Conservation (phyloP, 1,140 invertebrate genomes). For the Lasaia peninsularis region DNA sequence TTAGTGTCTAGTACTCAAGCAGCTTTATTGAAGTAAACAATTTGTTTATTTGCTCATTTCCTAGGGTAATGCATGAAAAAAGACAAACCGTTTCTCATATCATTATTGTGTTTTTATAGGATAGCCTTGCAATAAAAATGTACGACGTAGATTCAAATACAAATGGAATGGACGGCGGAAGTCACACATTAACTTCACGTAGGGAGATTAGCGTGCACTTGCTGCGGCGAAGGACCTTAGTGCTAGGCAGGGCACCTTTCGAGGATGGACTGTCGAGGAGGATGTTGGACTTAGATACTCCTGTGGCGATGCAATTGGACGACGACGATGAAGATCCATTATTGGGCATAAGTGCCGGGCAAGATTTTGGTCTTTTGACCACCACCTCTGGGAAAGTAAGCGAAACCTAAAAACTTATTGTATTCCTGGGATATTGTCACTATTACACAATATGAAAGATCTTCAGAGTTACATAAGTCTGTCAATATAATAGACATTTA, state of each 20-base stretch:
- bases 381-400: constrained; percentile 85
- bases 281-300: constrained; percentile 45
- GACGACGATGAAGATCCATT: constrained; percentile 64
- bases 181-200: constrained; percentile 70
- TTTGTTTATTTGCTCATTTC: no score
- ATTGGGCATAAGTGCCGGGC: constrained; percentile 80
- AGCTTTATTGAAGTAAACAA: no score
- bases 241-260: constrained; percentile 84
- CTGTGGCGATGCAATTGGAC: constrained; percentile 56
- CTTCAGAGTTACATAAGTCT: neutral
- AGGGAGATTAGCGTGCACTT: constrained; percentile 65
- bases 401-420: neutral
- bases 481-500: no score
- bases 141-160: constrained; percentile 81
- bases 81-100: neutral
- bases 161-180: constrained; percentile 31
- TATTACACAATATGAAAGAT: neutral
- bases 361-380: constrained; percentile 90
- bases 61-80: no score
- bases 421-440: neutral
- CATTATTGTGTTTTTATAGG: constrained; percentile 74
- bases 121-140: constrained; percentile 89
- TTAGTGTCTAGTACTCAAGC: no score
- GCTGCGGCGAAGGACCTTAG: constrained; percentile 85
- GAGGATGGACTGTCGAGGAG: constrained; percentile 80